Base-by-base conservation (phyloP, 2,888 invertebrate genomes). In the Stenoptilia bipunctidactyla region DNA sequence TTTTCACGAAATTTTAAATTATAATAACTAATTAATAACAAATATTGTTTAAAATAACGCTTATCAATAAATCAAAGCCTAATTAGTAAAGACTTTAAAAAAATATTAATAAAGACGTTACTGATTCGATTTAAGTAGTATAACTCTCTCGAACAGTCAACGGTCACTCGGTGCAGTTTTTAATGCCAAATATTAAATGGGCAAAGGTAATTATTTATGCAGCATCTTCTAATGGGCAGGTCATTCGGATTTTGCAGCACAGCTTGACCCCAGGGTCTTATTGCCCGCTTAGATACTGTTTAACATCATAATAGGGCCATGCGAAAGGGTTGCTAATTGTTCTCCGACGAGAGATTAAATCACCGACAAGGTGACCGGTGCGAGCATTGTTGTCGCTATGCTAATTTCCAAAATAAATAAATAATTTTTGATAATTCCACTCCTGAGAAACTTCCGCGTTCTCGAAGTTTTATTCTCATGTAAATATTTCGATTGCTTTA, bases 121-220 rank as follows among this genome's bases (percentile, higher is more conserved):
- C n/a, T n/a, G n/a, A n/a, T n/a, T n/a, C n/a, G n/a, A n/a, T n/a
- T n/a, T n/a, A n/a, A n/a, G n/a, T n/a, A n/a, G n/a, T n/a, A n/a
- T n/a, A n/a, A n/a, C n/a, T n/a, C n/a, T n/a, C n/a, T n/a, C n/a
- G n/a, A n/a, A n/a, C n/a, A n/a, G n/a, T n/a, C n/a, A n/a, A n/a
- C n/a, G n/a, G n/a, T n/a, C n/a, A n/a, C n/a, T n/a, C n/a, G n/a
- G n/a, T 25, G 25, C 25, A 25, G 9, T 9, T 25, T 6, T 25
- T 25, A 6, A 25, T 25, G 5, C 39, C 27, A 14, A 25, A 34
- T 15, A 25, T 39, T 25, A 35, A 35, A 34, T 33, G 14, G 34
- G 34, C 20, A 39, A 34, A 25, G 15, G 34, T 61, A 62, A 75
- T 79, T 77, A 74, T 58, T 64, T 80, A 80, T 80, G 79, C 80